Base-by-base conservation (phyloP, 2,888 invertebrate species). In the Drosophila mayaguana region DNA sequence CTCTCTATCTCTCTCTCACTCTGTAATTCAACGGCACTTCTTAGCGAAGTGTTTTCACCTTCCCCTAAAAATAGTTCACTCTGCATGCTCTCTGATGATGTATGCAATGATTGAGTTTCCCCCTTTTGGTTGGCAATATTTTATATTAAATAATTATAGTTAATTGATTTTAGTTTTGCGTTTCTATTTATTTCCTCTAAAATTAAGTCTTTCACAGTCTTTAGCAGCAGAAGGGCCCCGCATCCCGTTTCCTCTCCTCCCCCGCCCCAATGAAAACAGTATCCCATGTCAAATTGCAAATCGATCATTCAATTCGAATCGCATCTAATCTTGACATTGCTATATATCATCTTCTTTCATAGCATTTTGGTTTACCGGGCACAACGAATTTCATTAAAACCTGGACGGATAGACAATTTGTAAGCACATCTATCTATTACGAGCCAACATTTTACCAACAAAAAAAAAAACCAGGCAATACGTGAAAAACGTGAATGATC, bases 311-410 rank as follows among this genome's bases (percentile, higher is more conserved):
- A 75, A 71, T 62, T 75, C 76, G 76, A 80, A 56, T 45, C 34
- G 75, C 79, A 67, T 72, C 62, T 70, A 80, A 77, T 71, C 71
- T 71, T 78, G 81, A 83, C 75, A 81, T 72, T 83, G 88, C 83
- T 75, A 81, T 88, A 83, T 88, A 84, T 88, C 72, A 75, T 87
- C 83, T 89, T 80, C 78, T 88, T 88, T 81, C 88, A 80, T 89
- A 91, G 91, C 90, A 91, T 83, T 86, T 90, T 83, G 91, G 88
- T 91, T 88, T 89, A 78, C 82, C 83, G 90, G 91, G 89, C 85
- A 85, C 91, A 75, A 89, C 91, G 82, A 86, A 81, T 84, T 90
- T 91, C 85, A 86, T 87, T 80, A 90, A 91, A 89, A 86, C 88
- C 72, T 88, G 91, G 80, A 90, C 89, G 83, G 91, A 90, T 81